Evolutionary conservation across 2,888 invertebrate genomes (phyloP), one percentile per base, ranked within the genome.

Genomic region (Morpho achilles): DNA sequence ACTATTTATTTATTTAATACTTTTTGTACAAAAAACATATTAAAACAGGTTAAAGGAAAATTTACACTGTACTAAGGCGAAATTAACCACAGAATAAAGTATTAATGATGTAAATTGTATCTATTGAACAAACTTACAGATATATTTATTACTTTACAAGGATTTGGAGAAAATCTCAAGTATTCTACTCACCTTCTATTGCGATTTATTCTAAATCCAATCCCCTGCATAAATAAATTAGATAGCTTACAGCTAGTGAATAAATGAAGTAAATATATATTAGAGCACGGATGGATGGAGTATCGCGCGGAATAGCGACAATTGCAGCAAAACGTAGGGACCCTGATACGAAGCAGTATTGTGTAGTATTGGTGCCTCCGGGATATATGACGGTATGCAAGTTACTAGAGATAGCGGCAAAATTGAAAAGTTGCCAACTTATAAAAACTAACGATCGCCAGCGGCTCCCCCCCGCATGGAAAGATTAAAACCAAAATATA

Each of bases 361-460:
- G 77, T 76, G 67, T 71, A 69, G 73, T 75, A 79, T 79, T 76
- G 76, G 76, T 69, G 77, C 76, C 77, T 73, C 60, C 66, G 76
- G 75, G 73, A 72, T 76, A 72, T 69, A 65, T 70, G 67, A 63
- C 47, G 39, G 39, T 41, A 16, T n/a, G 2, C 53, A 70, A 70
- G 61, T 49, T 7, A 67, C 46, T 65, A 56, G 67, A 61, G 50
- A 7, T 10, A 65, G 74, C 71, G 70, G 32, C 40, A 40, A 16
- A 41, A 41, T 50, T 10, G 8, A 7, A 10, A 50, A 6, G 32
- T 41, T 41, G 9, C 8, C 9, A 9, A 50, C 32, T 39, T n/a
- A 39, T 16, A 16, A 16, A 16, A 16, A 16, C 16, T 16, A 16
- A 16, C 16, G 1, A 16, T 16, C 16, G 16, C 16, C 16, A 16